Percentiles rank a stretch among this genome's conserved stretches.
Conservation (phyloP, 2,797 vertebrate genomes). For the Antrozous pallidus region DNA sequence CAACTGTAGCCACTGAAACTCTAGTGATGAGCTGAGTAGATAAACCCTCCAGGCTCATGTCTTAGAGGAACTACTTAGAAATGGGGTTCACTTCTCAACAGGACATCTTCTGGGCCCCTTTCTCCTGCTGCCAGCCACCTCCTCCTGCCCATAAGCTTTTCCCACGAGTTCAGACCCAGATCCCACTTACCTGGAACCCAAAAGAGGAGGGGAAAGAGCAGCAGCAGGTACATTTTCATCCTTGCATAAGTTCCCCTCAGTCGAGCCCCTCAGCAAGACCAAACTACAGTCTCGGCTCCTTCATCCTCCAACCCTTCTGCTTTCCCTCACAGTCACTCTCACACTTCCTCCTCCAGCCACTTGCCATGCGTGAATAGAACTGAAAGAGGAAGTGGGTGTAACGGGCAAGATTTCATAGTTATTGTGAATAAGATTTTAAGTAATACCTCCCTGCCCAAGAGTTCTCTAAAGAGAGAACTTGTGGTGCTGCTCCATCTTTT, state of each 20-base stretch:
- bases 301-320: too few relatives aligned
- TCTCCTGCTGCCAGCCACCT: not conserved
- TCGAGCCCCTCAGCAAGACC: accelerated
- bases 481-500: not conserved
- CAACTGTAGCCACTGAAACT: not conserved
- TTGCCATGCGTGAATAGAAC: too few relatives aligned
- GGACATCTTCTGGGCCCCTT: too few relatives aligned
- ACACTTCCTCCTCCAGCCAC: too few relatives aligned
- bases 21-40: not conserved
- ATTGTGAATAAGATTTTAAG: too few relatives aligned
- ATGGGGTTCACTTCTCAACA: not conserved
- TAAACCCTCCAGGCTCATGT: not conserved
- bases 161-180: not conserved
- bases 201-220: not conserved
- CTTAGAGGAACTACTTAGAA: not conserved
- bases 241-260: accelerated
- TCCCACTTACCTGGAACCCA: constrained; percentile 41
- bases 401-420: too few relatives aligned
- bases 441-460: too few relatives aligned
- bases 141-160: not conserved
- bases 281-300: not conserved
- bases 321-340: too few relatives aligned
- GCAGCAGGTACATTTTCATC: constrained; percentile 27
- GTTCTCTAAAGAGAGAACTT: not conserved
- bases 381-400: not conserved